A percentile compares a stretch with the other conserved stretches of the same genome.
phyloP scores from a whole-genome alignment of 1,140 invertebrate species.

The Probaryconus sp. region DNA sequence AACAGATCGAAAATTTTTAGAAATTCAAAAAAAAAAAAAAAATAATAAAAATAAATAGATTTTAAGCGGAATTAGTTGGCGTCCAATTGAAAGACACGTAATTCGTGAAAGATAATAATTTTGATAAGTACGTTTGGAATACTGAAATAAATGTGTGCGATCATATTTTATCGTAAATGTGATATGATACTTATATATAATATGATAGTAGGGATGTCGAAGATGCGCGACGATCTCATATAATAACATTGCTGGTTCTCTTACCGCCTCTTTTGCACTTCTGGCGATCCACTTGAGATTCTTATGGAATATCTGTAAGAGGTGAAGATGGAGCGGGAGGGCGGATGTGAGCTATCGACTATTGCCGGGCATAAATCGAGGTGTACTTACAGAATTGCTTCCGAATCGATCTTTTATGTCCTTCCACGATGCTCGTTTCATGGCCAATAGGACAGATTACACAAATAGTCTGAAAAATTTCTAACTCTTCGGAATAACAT shows the following conservation, averaged over 20 bases:
- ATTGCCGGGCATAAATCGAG: conserved; percentile 73
- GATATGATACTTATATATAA: too few relatives aligned
- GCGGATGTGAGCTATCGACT: conserved; percentile 67
- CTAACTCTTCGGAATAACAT: background rate
- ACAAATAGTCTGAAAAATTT: background rate
- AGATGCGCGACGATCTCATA: conserved; percentile 61
- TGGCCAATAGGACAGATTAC: conserved; percentile 6
- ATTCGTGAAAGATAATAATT: too few relatives aligned
- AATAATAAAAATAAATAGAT: too few relatives aligned
- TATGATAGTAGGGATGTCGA: conserved; percentile 45
- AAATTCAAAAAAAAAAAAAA: too few relatives aligned
- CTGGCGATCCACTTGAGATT: conserved; percentile 21
- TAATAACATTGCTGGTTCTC: conserved; percentile 66
- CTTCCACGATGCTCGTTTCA: conserved; percentile 9
- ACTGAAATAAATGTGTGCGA: too few relatives aligned
- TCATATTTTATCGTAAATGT: too few relatives aligned
- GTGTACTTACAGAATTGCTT: conserved; percentile 76
- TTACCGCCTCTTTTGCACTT: conserved; percentile 37
- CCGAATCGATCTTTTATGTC: conserved; percentile 72
- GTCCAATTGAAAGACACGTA: too few relatives aligned
- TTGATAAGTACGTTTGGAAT: too few relatives aligned
- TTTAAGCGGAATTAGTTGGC: too few relatives aligned
- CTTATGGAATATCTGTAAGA: conserved; percentile 17
- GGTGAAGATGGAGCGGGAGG: conserved; percentile 34
- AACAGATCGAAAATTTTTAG: too few relatives aligned